These are phyloP conservation scores for Amaurobius ferox DNA, from an alignment of 2,888 invertebrate species.

Conservation along the genomic window DNA sequence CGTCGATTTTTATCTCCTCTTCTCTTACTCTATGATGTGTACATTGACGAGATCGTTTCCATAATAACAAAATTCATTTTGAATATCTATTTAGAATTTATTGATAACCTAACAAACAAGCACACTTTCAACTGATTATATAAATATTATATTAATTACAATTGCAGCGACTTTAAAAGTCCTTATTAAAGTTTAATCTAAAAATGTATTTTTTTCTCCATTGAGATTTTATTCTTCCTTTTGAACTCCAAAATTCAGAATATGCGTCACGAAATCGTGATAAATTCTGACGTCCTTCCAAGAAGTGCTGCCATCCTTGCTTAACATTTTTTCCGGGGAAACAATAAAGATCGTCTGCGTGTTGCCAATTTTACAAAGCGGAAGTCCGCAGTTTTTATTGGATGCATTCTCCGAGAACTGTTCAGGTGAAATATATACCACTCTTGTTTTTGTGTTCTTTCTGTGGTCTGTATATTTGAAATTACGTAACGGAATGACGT, in stretches of 20 bases:
- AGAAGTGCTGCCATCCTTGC: background rate
- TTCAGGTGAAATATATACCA: background rate
- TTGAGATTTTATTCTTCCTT: too few species aligned
- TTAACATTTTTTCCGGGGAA: background rate
- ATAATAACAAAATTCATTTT: too few species aligned
- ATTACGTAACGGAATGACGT: background rate
- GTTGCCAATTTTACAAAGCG: constrained; percentile 5
- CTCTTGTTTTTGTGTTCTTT: background rate
- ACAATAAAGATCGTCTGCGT: constrained; percentile 2
- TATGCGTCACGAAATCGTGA: background rate
- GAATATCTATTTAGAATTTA: too few species aligned
- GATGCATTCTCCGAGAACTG: background rate
- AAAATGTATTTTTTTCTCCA: too few species aligned
- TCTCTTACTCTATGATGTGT: too few species aligned
- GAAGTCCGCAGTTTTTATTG: constrained; percentile 1
- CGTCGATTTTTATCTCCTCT: too few species aligned
- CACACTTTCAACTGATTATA: too few species aligned
- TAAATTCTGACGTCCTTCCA: background rate
- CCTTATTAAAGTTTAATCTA: too few species aligned
- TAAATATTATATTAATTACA: too few species aligned
- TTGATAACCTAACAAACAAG: too few species aligned
- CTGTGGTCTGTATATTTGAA: background rate
- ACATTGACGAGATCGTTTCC: too few species aligned
- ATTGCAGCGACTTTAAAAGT: too few species aligned
- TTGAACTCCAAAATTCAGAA: background rate